Base-by-base conservation (phyloP, 2,113 vertebrate species). In the Genyomyrus donnyi region DNA sequence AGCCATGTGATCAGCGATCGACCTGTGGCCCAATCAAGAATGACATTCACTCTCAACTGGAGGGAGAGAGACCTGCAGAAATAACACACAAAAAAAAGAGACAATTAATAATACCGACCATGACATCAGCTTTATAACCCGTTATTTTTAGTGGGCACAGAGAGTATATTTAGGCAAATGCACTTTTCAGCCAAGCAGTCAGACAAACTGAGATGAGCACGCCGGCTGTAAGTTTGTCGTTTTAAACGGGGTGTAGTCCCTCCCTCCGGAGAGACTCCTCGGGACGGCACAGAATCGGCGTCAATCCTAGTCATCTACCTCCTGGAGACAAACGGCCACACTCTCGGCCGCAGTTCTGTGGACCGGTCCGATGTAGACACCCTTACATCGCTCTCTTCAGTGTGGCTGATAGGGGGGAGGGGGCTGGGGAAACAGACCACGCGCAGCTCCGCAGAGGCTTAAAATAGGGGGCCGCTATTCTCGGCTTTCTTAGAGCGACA, bases 1-100 rank as follows among this genome's bases (percentile, higher is more conserved):
- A 95, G 97, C 97, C 97, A 98, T 97, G 93, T 93, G 93, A 91
- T 91, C 52, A 90, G 88, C 74, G 74, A 92, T 66, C 77, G 83
- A 86, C 84, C 90, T 91, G 58, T 84, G 83, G 86, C 85, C 91
- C 91, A 35, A 13, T 92, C 90, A 92, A 90, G 90, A 91, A 92
- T 94, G 91, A 94, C 93, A 94, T 93, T 91, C 92, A 94, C 92
- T 92, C 56, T 56, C 35, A 19, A 21, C 48, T 31, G 89, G 39
- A 46, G 35, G 42, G 70, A 84, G 27, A 24, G 35, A 21, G 49
- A 84, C 77, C 89, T 89, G 89, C 49, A 45, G 31, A 3, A 35
- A 89, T 53, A 31, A 45, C n/a, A 62, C 58, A 70, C 66, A 31
- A 77, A 31, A 77, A 27, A 70, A 1, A n/a, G n/a, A 70, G 62